Base-by-base conservation (phyloP, 2,113 vertebrate species). In the Cettia cetti region DNA sequence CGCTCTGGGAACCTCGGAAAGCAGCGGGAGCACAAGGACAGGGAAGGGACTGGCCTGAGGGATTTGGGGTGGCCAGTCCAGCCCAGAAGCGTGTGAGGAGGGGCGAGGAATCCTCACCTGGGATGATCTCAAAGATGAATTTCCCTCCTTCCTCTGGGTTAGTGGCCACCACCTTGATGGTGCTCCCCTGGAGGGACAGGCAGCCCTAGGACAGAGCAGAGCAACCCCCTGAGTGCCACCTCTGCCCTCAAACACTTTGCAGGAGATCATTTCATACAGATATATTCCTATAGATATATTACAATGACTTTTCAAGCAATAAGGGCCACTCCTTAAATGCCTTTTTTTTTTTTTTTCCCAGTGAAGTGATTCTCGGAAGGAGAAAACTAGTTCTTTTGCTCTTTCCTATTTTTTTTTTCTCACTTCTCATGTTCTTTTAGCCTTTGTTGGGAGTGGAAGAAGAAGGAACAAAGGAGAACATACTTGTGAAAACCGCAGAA, bases 71-170 rank as follows among this genome's bases (percentile, higher is more conserved):
- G 37, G 26, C 16, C 6, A 15, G 40, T 8, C 18, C 78, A 61
- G 42, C 54, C 59, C 45, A n/a, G 39, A 76, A 42, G 19, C 0
- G 0, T 15, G 35, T 8, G 13, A 20, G 2, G 2, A n/a, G 2
- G 2, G n/a, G 60, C 0, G 50, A 52, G 59, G 35, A 23, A 15
- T 19, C 71, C 98, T 97, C 96, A 99, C 99, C 98, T 98, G 98
- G 99, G 89, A 98, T 97, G 82, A 99, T 98, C 95, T 99, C 99
- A 7, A 99, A 99, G 84, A 99, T 98, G 96, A 98, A 99, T 74
- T 98, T 99, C 52, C 98, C 99, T 4, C 97, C 97, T 53, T 99
- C 99, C 35, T 99, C 99, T 1, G 98, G 95, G 88, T 97, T 99
- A 9, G 89, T 91, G 50, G 98, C 97, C 19, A 99, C 96, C 94